Conservation (phyloP, 2,888 invertebrate genomes). For the Amphiduros pacificus region DNA sequence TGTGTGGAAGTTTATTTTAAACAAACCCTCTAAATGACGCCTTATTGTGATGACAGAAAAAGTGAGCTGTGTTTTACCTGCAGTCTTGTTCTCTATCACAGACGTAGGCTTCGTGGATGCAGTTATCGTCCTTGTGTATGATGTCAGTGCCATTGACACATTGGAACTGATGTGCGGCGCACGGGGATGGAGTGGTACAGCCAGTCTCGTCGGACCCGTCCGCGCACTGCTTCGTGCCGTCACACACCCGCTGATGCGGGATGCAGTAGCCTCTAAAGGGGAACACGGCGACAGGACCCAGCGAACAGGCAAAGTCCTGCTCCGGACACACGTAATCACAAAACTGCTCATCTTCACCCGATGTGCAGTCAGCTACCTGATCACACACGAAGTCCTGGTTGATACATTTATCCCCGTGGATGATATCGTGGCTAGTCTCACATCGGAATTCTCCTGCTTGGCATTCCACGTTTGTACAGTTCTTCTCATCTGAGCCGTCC, state of each 20-base stretch:
- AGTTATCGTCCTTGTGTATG: conserved; percentile 13
- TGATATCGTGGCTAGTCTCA: conserved; percentile 16
- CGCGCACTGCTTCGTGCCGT: conserved; percentile 13
- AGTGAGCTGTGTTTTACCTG: too few relatives aligned
- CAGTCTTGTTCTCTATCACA: conserved; percentile 25
- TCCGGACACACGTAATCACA: conserved; percentile 21
- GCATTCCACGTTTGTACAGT: conserved; percentile 24
- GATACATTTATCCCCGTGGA: conserved; percentile 19
- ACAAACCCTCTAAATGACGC: too few relatives aligned
- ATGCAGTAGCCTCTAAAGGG: conserved; percentile 18
- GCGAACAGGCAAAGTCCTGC: conserved; percentile 17
- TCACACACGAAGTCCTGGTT: conserved; percentile 17
- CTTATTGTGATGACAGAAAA: too few relatives aligned
- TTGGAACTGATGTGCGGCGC: conserved; percentile 18
- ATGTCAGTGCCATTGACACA: conserved; percentile 22
- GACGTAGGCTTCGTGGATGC: conserved; percentile 12
- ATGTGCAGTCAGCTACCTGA: conserved; percentile 22
- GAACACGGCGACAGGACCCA: background rate
- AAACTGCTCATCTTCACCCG: conserved; percentile 24
- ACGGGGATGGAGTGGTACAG: conserved; percentile 10
- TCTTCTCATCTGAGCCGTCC: conserved; percentile 8
- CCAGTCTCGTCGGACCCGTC: conserved; percentile 16
- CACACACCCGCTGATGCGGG: conserved; percentile 7
- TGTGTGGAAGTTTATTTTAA: too few relatives aligned
- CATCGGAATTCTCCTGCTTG: conserved; percentile 23